Evolutionary conservation across 2,797 vertebrate species (phyloP), one percentile per base, ranked within the genome.

Genomic region (Crenuchus spilurus): DNA sequence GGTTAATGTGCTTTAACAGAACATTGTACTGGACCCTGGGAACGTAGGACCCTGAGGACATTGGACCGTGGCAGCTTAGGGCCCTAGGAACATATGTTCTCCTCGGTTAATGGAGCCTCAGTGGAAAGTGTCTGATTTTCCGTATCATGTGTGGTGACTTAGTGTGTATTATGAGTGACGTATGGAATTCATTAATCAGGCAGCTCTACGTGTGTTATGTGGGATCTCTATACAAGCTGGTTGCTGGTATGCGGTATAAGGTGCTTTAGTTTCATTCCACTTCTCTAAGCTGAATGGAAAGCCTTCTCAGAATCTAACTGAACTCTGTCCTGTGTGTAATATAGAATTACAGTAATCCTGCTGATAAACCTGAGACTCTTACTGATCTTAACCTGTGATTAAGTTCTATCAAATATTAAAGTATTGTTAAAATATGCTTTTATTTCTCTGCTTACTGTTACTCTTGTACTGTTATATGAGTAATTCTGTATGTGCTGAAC

Each of bases 331-430:
- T 4, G 22, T 39, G 8, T 8, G 20, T 22, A 14, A 18, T n/a
- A 18, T 16, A 64, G 26, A 62, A 24, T 28, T 37, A 28, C 60
- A 26, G 22, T 18, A 26, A 28, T 46, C 39, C 31, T 9, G 9
- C 26, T 46, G 18, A 46, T 18, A 46, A 46, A 46, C 55, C 37
- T 4, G 24, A 16, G 41, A 48, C 42, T 13, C 28, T 7, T 44
- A 57, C 2, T 33, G 54, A 57, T 57, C 33, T 18, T 30, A 2
- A 33, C 33, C n/a, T 52, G 2, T 13, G 22, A 28, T 33, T 57
- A 57, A 57, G 31, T 57, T 57, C 18, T 57, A 57, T 33, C 11
- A 52, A 18, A 57, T 57, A 33, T 33, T 57, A 33, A 57, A 57
- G n/a, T n/a, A 10, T 30, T 33, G 28, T 33, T 14, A 2, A 28